Evolutionary conservation across 2,888 invertebrate species (phyloP), one percentile per base, ranked within the genome.

Genomic region (Eustalomyia histrio): DNA sequence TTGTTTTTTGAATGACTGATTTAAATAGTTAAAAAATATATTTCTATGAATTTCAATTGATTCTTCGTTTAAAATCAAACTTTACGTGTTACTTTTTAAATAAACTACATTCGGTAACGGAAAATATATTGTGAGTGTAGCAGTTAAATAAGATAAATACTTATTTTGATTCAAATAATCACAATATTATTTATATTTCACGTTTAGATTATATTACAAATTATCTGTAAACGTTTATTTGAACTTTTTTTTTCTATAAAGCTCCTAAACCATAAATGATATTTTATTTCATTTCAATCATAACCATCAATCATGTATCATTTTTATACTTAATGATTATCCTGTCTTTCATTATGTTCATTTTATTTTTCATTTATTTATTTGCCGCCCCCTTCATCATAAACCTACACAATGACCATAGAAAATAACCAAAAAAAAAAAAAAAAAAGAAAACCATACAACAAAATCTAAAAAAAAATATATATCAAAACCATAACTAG

Each of bases 261-360:
- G 12, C 10, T 60, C 39, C 58, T 64, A 35, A 69, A 50, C 35
- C 50, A 17, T 39, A 35, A 76, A 47, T 55, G 58, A 50, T 24
- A 17, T 68, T 68, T 60, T 47, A 64, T 58, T 58, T 47, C 43
- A 67, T 61, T 67, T 61, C 72, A 67, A 78, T 72, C 33, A 55
- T 61, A 53, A 43, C 78, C 61, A 73, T 79, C 78, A 67, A 68
- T 79, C 72, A 73, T 35, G 17, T 17, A 67, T 55, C 14, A 61
- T 60, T 65, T 58, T 53, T 57, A 43, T 57, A 50, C 57, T 61
- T 67, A 67, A 53, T 72, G 60, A 72, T 35, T 78, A 61, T 72
- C 35, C 47, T 63, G 61, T 61, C 65, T 61, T 61, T 61, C 67
- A 17, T 67, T 47, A 8, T 67, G 24, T 52, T 47, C 18, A 55